Percentiles rank a stretch among this genome's conserved stretches.
These are phyloP conservation scores for Aplocera efformata DNA, from an alignment of 2,888 invertebrate genomes.

Conservation along the genomic window DNA sequence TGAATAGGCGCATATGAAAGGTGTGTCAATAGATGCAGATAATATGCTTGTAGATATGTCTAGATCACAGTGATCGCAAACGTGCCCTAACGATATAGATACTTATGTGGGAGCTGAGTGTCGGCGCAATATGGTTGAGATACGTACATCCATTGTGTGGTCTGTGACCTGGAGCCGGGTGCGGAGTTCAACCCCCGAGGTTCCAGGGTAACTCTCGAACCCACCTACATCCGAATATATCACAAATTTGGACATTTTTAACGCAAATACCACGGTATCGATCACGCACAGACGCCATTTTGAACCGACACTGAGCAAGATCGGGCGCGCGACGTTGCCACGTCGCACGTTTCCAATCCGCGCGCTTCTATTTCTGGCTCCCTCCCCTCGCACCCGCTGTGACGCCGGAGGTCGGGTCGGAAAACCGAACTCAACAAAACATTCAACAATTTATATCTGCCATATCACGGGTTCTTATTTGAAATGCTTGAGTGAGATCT, in stretches of 20 bases:
- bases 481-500: slow-evolving; percentile 56
- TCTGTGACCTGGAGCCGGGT: slow-evolving; percentile 63
- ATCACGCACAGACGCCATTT: slow-evolving; percentile 80
- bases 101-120: slow-evolving; percentile 51
- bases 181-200: slow-evolving; percentile 60
- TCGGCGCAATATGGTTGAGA: slow-evolving; percentile 76
- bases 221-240: slow-evolving; percentile 73
- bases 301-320: slow-evolving; percentile 74
- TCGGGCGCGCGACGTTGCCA: slow-evolving; percentile 74
- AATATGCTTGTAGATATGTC: slow-evolving; percentile 54
- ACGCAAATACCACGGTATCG: slow-evolving; percentile 76
- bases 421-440: slow-evolving; percentile 66
- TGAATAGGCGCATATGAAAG: slow-evolving; percentile 36
- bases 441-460: slow-evolving; percentile 55
- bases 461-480: slow-evolving; percentile 49
- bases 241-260: slow-evolving; percentile 73
- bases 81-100: slow-evolving; percentile 49
- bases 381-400: slow-evolving; percentile 51
- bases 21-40: slow-evolving; percentile 39
- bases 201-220: slow-evolving; percentile 68
- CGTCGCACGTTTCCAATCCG: slow-evolving; percentile 70
- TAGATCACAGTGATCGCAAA: slow-evolving; percentile 49
- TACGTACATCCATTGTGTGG: slow-evolving; percentile 77
- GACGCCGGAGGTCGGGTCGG: slow-evolving; percentile 64
- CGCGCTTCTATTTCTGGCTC: slow-evolving; percentile 75